phyloP scores from a whole-genome alignment of 1,140 invertebrate species.

The Neotoxoptera formosana region DNA sequence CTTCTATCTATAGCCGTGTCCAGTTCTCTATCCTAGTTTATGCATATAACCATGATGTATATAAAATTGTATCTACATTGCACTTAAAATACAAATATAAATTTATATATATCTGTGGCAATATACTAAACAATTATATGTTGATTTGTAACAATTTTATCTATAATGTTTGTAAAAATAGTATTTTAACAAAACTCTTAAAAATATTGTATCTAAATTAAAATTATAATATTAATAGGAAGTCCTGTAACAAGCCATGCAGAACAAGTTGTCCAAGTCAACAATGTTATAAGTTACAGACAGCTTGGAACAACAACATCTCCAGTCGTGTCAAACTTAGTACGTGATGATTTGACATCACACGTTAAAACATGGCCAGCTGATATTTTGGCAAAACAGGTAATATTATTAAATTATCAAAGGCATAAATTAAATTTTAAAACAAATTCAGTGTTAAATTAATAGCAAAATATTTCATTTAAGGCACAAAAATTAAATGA shows the following conservation, averaged over 20 bases:
- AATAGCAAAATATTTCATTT: conserved; percentile 47
- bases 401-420: conserved; percentile 63
- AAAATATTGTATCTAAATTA: background rate
- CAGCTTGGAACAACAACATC: conserved; percentile 76
- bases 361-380: conserved; percentile 93
- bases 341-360: conserved; percentile 86
- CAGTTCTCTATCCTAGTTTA: no score
- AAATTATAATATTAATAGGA: background rate
- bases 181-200: background rate
- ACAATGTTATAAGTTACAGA: conserved; percentile 62
- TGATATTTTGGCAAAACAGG: conserved; percentile 92
- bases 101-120: no score
- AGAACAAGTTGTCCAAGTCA: conserved; percentile 42
- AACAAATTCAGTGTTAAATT: background rate
- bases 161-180: background rate
- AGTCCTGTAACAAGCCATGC: conserved; percentile 49
- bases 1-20: no score
- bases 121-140: background rate
- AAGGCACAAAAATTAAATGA: conserved; percentile 85
- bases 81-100: no score
- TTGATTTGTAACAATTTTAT: background rate
- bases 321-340: conserved; percentile 87
- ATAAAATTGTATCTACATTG: no score
- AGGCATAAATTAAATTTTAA: background rate
- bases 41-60: no score